phyloP scores from a whole-genome alignment of 2,113 vertebrate species.

The Xenopus laevis region DNA sequence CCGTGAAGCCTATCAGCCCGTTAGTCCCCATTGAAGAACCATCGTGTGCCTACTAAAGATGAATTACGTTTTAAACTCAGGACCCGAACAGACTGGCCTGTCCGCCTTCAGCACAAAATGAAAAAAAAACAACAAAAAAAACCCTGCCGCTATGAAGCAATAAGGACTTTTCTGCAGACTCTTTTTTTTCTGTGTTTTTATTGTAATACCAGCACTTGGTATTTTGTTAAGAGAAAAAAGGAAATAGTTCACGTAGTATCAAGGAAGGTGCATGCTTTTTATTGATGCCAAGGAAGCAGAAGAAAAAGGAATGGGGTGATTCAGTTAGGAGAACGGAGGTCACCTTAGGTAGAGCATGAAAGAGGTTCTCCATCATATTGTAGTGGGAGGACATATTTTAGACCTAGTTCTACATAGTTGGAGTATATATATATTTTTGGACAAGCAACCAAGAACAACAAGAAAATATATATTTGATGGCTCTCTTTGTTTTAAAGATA shows the following conservation, averaged over 20 bases:
- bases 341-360: neutral
- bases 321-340: neutral
- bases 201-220: constrained; percentile 11
- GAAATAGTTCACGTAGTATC: neutral
- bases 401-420: neutral
- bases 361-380: neutral
- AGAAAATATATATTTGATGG: neutral
- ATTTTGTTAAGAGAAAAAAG: neutral
- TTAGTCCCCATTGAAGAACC: constrained; percentile 77
- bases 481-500: too few species aligned
- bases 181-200: constrained; percentile 6
- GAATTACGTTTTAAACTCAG: constrained; percentile 52
- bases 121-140: constrained; percentile 3
- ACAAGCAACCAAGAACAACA: neutral
- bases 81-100: constrained; percentile 46
- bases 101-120: constrained; percentile 17
- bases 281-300: neutral
- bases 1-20: constrained; percentile 75
- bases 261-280: constrained; percentile 6
- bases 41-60: constrained; percentile 71
- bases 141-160: constrained; percentile 23
- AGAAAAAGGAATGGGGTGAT: neutral
- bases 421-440: neutral
- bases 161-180: constrained; percentile 6
- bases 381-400: neutral